Conservation (phyloP, 2,113 vertebrate species). For the Labeo rohita region DNA sequence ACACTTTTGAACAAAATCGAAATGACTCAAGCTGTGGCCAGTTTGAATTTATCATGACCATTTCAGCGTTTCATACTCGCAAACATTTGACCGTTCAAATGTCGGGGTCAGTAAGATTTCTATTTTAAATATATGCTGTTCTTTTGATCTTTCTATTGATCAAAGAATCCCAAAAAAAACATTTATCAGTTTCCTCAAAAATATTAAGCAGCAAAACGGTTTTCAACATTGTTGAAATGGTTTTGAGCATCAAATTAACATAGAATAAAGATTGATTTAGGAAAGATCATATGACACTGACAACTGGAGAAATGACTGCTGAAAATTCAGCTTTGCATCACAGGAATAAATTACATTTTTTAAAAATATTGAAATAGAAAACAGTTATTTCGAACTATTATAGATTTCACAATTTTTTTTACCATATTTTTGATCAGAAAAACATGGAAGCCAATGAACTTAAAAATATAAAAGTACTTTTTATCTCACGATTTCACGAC, state of each 20-base stretch:
- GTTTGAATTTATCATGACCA: not conserved
- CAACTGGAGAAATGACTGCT: not conserved
- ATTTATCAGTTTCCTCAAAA: not conserved
- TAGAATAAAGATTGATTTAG: no score
- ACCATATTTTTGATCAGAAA: no score
- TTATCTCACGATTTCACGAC: no score
- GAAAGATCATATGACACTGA: no score
- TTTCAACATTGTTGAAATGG: not conserved
- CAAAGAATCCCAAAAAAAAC: not conserved
- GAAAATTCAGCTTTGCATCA: not conserved
- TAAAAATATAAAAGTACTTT: no score
- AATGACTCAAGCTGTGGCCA: not conserved
- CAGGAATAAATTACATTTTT: no score
- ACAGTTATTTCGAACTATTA: no score
- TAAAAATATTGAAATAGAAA: no score
- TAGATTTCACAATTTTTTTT: no score
- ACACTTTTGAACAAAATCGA: not conserved
- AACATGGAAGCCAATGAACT: no score
- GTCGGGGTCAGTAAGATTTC: not conserved
- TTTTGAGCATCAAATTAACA: no score
- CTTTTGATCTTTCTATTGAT: not conserved
- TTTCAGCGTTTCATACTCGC: not conserved
- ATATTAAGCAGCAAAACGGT: not conserved
- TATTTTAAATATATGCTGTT: not conserved
- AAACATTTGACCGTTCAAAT: not conserved